These are phyloP conservation scores for Arctopsyche grandis DNA, from an alignment of 1,140 invertebrate species.

Conservation along the genomic window DNA sequence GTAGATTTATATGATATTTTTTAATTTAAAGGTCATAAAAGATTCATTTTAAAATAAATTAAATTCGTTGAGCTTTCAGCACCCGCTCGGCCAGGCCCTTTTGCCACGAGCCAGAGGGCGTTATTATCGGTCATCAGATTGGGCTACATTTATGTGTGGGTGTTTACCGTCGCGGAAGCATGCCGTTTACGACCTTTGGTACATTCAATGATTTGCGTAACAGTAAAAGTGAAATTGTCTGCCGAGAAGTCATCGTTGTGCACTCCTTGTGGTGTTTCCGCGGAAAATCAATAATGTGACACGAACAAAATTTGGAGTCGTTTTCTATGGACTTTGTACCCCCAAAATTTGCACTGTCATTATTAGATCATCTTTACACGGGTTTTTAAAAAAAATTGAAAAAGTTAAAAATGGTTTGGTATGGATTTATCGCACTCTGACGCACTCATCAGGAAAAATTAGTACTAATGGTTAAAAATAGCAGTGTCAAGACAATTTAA, in stretches of 20 bases:
- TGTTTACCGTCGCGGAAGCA: neutral
- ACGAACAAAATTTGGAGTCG: neutral
- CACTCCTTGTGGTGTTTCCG: neutral
- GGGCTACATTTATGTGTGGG: neutral
- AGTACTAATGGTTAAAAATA: too few relatives aligned
- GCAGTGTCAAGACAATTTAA: too few relatives aligned
- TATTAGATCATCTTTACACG: too few relatives aligned
- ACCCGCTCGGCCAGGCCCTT: neutral
- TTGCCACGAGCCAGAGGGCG: neutral
- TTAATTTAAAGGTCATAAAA: neutral
- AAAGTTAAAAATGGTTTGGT: too few relatives aligned
- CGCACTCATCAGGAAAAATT: too few relatives aligned
- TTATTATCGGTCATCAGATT: neutral
- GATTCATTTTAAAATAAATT: neutral
- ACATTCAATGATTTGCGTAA: constrained; percentile 13
- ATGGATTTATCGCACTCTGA: too few relatives aligned
- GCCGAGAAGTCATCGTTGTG: neutral
- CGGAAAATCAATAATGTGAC: neutral
- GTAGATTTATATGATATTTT: too few relatives aligned
- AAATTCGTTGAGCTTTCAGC: neutral
- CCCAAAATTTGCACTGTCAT: too few relatives aligned
- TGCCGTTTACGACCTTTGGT: constrained; percentile 3
- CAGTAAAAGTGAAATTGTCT: constrained; percentile 27
- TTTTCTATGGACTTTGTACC: too few relatives aligned
- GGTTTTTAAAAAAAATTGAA: too few relatives aligned